Base-by-base conservation (phyloP, 2,797 vertebrate genomes). In the Chaenodraco wilsoni region DNA sequence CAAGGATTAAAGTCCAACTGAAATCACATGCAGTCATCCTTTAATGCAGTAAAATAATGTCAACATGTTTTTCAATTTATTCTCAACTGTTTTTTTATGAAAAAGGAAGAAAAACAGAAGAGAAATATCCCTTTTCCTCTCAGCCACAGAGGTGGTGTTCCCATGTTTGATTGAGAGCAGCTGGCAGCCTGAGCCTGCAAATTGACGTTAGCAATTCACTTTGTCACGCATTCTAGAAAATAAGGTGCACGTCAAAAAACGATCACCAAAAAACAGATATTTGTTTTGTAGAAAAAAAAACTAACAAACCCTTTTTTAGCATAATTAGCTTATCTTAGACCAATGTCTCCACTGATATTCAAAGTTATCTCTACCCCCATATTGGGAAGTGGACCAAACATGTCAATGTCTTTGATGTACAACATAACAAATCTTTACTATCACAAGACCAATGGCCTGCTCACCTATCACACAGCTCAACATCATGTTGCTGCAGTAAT, bases 101-200 rank as follows among this genome's bases (percentile, higher is more conserved):
- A 37, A 59, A 23, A 59, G 27, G 16, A 31, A 45, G 41, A 65
- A 49, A 56, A 62, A 37, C 19, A 23, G n/a, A 37, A 40, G 54
- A 31, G 48, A 83, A 75, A 56, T 66, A 33, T 15, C 40, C 14
- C 17, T 66, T 64, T 69, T 57, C 16, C 40, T 69, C 67, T 54
- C 19, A 67, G 21, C 19, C 10, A 66, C 17, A 21, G 16, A 19
- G 62, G n/a, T 16, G 44, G 23, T 41, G 50, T 78, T 63, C 63
- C 44, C 12, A 4, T 48, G 19, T 80, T 67, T 76, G 74, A 86
- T 76, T 76, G 78, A 71, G 68, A 69, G 52, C 68, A 74, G 75
- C 68, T 81, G 72, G 50, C 14, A 46, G 65, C 54, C 64, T 65
- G 60, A 66, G 41, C 51, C 40, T 56, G n/a, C 17, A 48, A 55